phyloP scores from a whole-genome alignment of 2,797 vertebrate species.

The Avahi laniger region DNA sequence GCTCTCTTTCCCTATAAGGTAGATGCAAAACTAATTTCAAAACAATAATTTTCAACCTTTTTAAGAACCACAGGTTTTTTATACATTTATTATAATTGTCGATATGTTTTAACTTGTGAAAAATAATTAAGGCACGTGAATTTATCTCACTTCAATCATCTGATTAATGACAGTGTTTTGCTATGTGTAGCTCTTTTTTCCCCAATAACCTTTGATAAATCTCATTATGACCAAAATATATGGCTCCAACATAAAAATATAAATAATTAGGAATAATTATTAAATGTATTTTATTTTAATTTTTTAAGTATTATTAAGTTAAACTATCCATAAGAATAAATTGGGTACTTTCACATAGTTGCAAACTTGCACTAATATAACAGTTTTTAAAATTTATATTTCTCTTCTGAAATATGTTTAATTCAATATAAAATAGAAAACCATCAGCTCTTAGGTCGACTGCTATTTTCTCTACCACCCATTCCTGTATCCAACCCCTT shows the following conservation, averaged over 20 bases:
- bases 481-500: background rate
- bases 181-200: background rate
- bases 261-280: background rate
- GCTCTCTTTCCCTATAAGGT: background rate
- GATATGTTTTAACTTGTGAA: background rate
- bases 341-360: background rate
- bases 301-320: background rate
- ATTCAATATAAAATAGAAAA: background rate
- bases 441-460: background rate
- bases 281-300: background rate
- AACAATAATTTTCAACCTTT: background rate
- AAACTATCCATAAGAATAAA: background rate
- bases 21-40: background rate
- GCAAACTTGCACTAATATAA: background rate
- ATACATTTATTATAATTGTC: background rate
- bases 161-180: background rate
- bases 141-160: background rate
- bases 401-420: background rate
- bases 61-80: background rate
- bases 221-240: background rate
- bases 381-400: background rate
- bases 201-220: background rate
- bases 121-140: constrained; percentile 10
- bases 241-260: background rate
- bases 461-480: background rate